Conservation (phyloP, 2,797 vertebrate genomes). For the Lacerta agilis region DNA sequence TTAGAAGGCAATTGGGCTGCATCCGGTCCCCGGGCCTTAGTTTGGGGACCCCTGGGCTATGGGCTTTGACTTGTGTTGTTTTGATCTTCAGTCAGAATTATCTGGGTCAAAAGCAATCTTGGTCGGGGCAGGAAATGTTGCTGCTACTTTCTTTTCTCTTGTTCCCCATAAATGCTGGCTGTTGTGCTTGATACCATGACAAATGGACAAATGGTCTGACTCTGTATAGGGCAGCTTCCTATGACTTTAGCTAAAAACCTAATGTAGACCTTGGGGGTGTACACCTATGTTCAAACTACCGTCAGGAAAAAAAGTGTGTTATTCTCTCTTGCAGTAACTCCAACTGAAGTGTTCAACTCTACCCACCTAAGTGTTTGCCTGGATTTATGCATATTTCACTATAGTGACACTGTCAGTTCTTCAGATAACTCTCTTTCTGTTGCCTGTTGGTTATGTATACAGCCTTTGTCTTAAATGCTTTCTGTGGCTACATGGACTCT, state of each 20-base stretch:
- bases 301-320: not conserved
- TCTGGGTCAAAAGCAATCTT: not conserved
- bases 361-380: not conserved
- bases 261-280: not conserved
- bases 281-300: not conserved
- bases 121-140: not conserved
- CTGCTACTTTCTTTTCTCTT: not conserved
- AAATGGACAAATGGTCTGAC: no score
- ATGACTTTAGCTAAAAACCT: not conserved
- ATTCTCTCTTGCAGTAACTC: not conserved
- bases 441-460: not conserved
- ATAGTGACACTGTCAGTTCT: not conserved
- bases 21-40: no score
- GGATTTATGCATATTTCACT: not conserved
- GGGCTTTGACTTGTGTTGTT: not conserved
- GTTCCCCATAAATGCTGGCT: not conserved
- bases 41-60: not conserved
- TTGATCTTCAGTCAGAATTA: not conserved
- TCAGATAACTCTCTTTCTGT: not conserved
- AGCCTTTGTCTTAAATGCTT: not conserved
- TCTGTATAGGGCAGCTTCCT: no score
- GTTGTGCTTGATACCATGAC: not conserved
- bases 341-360: not conserved
- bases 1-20: no score
- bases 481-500: not conserved